These are phyloP conservation scores for Scotopteryx bipunctaria DNA, from an alignment of 2,888 invertebrate species.

Conservation along the genomic window DNA sequence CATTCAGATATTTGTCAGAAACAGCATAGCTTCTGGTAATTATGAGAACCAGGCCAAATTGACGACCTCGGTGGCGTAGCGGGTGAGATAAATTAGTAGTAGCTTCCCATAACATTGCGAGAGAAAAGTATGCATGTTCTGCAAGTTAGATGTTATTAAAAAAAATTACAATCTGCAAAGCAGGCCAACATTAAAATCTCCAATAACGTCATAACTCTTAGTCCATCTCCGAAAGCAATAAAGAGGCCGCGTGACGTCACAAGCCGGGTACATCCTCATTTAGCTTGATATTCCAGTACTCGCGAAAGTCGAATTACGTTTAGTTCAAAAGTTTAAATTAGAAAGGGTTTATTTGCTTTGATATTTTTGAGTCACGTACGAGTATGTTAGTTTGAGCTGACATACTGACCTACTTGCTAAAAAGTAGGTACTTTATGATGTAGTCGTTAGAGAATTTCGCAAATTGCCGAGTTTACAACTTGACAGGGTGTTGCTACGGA, in stretches of 20 bases:
- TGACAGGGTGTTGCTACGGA: too few relatives aligned
- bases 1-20: too few relatives aligned
- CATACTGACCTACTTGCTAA: slow-evolving; percentile 3
- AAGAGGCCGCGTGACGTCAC: slow-evolving; percentile 20
- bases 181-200: slow-evolving; percentile 8
- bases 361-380: neutral
- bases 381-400: neutral
- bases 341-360: neutral
- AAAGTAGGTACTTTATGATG: too few relatives aligned
- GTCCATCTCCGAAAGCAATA: slow-evolving; percentile 9
- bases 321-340: neutral
- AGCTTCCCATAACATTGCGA: too few relatives aligned
- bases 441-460: neutral
- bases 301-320: neutral
- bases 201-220: slow-evolving; percentile 21
- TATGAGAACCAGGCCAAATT: too few relatives aligned
- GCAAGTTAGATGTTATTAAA: neutral
- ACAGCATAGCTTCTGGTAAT: too few relatives aligned
- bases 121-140: too few relatives aligned
- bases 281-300: slow-evolving; percentile 3
- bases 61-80: too few relatives aligned
- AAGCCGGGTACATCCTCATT: slow-evolving; percentile 11
- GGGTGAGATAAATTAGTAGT: too few relatives aligned
- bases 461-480: neutral
- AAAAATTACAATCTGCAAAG: neutral